phyloP scores from a whole-genome alignment of 2,797 vertebrate genomes.

The Xyrichtys novacula region DNA sequence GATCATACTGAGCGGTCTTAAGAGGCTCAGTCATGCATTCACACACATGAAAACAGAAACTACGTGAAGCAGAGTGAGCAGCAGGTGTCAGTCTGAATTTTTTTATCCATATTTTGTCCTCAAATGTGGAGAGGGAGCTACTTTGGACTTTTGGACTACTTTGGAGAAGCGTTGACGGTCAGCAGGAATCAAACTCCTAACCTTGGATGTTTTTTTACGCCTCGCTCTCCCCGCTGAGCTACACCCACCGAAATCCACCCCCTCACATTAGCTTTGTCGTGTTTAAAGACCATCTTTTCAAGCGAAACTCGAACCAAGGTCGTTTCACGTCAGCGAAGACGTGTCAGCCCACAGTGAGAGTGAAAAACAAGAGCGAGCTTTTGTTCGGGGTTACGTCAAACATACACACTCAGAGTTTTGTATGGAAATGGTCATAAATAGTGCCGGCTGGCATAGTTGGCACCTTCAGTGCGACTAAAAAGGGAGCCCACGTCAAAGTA shows the following conservation, averaged over 20 bases:
- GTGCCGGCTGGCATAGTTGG: constrained; percentile 49
- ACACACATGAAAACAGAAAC: background rate
- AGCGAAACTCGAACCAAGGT: constrained; percentile 34
- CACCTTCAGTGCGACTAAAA: constrained; percentile 32
- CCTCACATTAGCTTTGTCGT: constrained; percentile 3
- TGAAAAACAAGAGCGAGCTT: constrained; percentile 22
- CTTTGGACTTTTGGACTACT: background rate
- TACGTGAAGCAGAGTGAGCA: background rate
- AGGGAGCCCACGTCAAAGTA: constrained; percentile 37
- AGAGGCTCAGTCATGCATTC: constrained; percentile 14
- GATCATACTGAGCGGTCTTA: constrained; percentile 20
- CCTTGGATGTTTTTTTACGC: background rate
- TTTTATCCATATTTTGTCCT: no score
- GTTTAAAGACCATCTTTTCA: constrained; percentile 2
- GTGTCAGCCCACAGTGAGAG: constrained; percentile 18
- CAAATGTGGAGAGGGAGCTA: no score
- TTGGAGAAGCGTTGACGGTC: background rate
- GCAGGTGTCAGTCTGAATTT: no score
- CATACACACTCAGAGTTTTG: constrained; percentile 19
- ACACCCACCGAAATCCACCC: constrained; percentile 3
- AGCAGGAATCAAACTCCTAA: background rate
- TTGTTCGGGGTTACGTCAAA: constrained; percentile 24
- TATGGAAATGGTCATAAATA: constrained; percentile 39
- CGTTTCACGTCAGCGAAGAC: constrained; percentile 18
- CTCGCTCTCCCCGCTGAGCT: background rate